These are phyloP conservation scores for Sylvia borin DNA, from an alignment of 2,797 vertebrate genomes.

Conservation along the genomic window DNA sequence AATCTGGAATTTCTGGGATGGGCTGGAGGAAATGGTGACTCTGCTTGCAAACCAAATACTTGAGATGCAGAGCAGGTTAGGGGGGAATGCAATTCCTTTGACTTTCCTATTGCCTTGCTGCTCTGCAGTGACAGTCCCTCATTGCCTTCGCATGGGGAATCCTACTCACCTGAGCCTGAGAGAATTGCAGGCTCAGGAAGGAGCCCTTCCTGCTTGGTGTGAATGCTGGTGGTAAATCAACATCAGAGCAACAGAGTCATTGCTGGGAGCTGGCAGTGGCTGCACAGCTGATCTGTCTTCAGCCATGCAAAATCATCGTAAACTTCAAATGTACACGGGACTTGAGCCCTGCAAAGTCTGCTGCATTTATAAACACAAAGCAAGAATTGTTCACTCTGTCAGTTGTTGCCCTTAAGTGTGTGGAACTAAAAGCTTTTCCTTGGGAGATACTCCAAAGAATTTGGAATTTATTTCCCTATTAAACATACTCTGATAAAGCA, in stretches of 20 bases:
- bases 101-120: background rate
- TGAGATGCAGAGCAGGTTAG: background rate
- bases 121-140: background rate
- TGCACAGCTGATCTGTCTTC: background rate
- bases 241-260: background rate
- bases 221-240: background rate
- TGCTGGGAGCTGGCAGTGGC: background rate
- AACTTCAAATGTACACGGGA: background rate
- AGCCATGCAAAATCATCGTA: background rate
- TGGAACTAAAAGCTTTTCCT: background rate
- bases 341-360: background rate
- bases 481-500: background rate
- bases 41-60: constrained; percentile 26
- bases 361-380: background rate
- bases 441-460: background rate
- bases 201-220: background rate
- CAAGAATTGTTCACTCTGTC: background rate
- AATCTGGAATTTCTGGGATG: constrained; percentile 59
- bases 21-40: constrained; percentile 53
- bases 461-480: background rate
- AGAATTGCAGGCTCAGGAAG: background rate
- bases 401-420: background rate
- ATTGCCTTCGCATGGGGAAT: background rate
- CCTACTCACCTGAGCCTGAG: background rate
- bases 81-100: background rate